Base-by-base conservation (phyloP, 1,140 invertebrate species). In the Zophobas atratus region DNA sequence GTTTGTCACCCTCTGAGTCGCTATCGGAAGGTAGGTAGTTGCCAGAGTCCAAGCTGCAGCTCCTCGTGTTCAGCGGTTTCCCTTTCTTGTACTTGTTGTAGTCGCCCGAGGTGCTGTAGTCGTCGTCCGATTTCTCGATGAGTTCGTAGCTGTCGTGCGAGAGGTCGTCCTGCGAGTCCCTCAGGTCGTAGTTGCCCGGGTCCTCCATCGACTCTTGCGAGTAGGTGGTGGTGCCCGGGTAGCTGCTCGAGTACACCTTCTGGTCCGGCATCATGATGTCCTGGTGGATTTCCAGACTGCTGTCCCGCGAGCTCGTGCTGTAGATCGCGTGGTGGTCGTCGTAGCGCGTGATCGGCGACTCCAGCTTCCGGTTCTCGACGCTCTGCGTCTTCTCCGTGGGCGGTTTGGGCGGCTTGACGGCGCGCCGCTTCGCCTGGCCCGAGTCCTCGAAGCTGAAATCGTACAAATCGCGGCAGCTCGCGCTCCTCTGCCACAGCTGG, bases 101-200 rank as follows among this genome's bases (percentile, higher is more conserved):
- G 36, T 85, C 84, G 34, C 78, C 83, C 2, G 83, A 84, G 0
- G 81, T 84, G 76, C 85, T 86, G 77, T 88, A 88, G 81, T 92
- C 91, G 84, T 92, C 91, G 80, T 92, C 91, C 77, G 91, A 92
- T 79, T 93, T 92, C 85, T 96, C 94, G 51, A 96, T 88, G 8
- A 96, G 85, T 83, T 97, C 95, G 85, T 96, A 97, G 79, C 95
- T 96, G 86, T 96, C 95, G 85, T 96, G 95, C 6, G 94, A 95
- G 1, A 96, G 87, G 87, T 97, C 95, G 84, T 96, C 95, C 84
- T 95, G 94, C 0, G 94, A 95, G 39, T 93, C 93, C 63, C 91
- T 90, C 56, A 89, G 87, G 70, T 90, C 89, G 77, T 87, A 89
- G 81, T 80, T 88, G 84, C 84, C 88, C 81, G 57, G 89, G 86